phyloP scores from a whole-genome alignment of 2,888 invertebrate species.

The Eurois occulta region DNA sequence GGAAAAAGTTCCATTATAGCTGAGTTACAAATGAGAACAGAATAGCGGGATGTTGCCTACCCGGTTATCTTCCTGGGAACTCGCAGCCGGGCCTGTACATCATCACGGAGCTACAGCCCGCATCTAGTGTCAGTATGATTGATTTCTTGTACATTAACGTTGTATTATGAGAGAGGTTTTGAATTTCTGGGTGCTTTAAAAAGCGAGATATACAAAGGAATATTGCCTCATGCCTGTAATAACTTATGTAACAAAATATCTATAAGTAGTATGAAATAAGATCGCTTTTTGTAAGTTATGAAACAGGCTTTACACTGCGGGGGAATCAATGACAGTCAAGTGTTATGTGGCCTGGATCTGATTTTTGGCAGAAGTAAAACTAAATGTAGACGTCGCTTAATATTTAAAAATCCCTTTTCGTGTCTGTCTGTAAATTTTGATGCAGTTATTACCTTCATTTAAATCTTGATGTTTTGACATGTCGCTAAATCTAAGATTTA shows the following conservation, averaged over 20 bases:
- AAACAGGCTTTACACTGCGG: background rate
- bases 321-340: background rate
- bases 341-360: too few relatives aligned
- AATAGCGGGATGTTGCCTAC: slow-evolving; percentile 74
- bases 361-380: background rate
- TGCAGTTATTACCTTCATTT: background rate
- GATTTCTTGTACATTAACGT: slow-evolving; percentile 65
- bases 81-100: slow-evolving; percentile 65
- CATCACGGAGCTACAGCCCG: slow-evolving; percentile 60
- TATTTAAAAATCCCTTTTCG: background rate
- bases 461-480: background rate
- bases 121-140: slow-evolving; percentile 64
- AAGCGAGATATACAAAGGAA: slow-evolving; percentile 6
- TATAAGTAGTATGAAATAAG: background rate
- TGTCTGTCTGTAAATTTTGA: background rate
- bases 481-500: too few relatives aligned
- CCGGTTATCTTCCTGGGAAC: slow-evolving; percentile 82
- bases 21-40: slow-evolving; percentile 86
- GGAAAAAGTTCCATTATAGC: slow-evolving; percentile 85
- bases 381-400: background rate
- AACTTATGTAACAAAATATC: background rate
- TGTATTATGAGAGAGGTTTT: slow-evolving; percentile 39
- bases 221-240: slow-evolving; percentile 16
- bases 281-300: background rate
- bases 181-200: slow-evolving; percentile 39